A percentile compares a stretch with the other conserved stretches of the same genome.
Evolutionary conservation across 2,888 invertebrate species (phyloP).

Genomic region (Cartodere bifasciata): DNA sequence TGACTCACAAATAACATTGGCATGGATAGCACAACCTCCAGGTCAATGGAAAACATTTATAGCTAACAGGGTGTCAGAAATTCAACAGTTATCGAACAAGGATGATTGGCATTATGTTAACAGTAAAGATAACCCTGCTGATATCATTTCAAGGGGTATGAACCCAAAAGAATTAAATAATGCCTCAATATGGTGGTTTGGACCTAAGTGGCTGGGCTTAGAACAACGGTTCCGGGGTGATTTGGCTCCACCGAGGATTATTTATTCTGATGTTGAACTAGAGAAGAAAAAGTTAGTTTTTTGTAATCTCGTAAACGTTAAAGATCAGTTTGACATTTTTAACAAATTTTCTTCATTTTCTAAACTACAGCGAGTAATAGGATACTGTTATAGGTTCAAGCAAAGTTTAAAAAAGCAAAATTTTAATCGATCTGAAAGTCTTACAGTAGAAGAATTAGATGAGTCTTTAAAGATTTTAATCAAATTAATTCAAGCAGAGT

Average conservation of each 20-base stretch:
- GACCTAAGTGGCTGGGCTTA: neutral
- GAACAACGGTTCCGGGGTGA: neutral
- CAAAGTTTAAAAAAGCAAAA: neutral
- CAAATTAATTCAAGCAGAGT: neutral
- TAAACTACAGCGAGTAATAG: neutral
- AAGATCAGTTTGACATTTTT: neutral
- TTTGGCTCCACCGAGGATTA: no score
- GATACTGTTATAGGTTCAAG: neutral
- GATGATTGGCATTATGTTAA: neutral
- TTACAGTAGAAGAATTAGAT: slow-evolving; percentile 1
- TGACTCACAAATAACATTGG: neutral
- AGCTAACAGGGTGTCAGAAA: neutral
- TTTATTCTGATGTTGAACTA: no score
- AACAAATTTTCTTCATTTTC: neutral
- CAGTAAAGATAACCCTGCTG: slow-evolving; percentile 1
- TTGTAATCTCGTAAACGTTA: no score
- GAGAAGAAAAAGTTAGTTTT: no score
- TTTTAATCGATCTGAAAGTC: neutral
- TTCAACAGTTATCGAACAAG: no score
- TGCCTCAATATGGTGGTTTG: neutral
- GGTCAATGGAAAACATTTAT: neutral
- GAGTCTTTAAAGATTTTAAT: neutral
- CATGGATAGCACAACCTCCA: neutral
- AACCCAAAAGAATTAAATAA: neutral
- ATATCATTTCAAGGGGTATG: no score